Evolutionary conservation across 2,888 invertebrate species (phyloP), one percentile per base, ranked within the genome.

Genomic region (Megamerina dolium): DNA sequence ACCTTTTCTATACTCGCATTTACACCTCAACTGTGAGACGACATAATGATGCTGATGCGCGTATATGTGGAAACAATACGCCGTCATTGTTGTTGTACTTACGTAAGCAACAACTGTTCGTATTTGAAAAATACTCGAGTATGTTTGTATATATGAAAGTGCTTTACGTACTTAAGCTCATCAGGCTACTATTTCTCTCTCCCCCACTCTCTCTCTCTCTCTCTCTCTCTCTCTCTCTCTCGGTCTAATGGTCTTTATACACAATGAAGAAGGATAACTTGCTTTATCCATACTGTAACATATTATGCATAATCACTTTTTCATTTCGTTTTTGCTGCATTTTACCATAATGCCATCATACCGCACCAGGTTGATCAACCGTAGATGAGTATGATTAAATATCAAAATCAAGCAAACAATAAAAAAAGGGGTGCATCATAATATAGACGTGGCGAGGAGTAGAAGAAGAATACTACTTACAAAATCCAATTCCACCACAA

Each of bases 221-320:
- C 42, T 40, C 44, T 45, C 43, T 10, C 20, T 13, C 3, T 3
- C 3, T 23, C 10, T 29, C 31, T 2, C 21, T 19, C 12, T 27
- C n/a, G 10, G 10, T 6, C 13, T 16, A 27, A 17, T 35, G 29
- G n/a, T 41, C n/a, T n/a, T n/a, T n/a, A n/a, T n/a, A n/a, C n/a
- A n/a, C n/a, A n/a, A n/a, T n/a, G n/a, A n/a, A n/a, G n/a, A n/a
- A n/a, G n/a, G n/a, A n/a, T n/a, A n/a, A n/a, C n/a, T n/a, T n/a
- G n/a, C n/a, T n/a, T n/a, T n/a, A n/a, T n/a, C n/a, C n/a, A n/a
- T n/a, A n/a, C n/a, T 56, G 54, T 50, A 46, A 52, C 50, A 52
- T 54, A 56, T 56, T 56, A 56, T 54, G 53, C 56, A 53, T 56
- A 56, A 56, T 56, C 56, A 56, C 53, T 54, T 56, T 52, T 56